phyloP scores from a whole-genome alignment of 92 coral and sea anemone species.

The Parazoanthus darwini region DNA sequence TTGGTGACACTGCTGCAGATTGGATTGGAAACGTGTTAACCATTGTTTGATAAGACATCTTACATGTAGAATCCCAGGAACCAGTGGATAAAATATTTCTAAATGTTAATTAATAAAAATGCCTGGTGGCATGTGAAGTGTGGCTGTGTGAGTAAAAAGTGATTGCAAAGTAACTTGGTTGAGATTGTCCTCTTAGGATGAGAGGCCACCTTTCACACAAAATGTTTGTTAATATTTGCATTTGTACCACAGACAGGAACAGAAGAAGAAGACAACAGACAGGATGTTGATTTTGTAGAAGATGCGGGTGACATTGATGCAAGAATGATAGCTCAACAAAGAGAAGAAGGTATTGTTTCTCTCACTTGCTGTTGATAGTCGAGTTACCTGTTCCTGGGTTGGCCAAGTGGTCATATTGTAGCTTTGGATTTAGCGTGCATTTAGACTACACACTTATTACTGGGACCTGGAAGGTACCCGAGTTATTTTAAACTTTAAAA shows the following conservation, averaged over 20 bases:
- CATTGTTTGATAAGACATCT: no score
- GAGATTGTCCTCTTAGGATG: neutral
- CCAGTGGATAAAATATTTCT: no score
- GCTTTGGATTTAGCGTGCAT: neutral
- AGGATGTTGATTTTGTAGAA: conserved; percentile 68
- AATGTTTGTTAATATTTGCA: neutral
- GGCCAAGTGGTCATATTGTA: neutral
- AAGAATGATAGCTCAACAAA: conserved; percentile 67
- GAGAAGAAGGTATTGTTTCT: conserved; percentile 71
- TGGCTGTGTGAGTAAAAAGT: no score
- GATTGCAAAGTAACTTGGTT: neutral
- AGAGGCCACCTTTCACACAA: no score
- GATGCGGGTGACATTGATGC: conserved; percentile 98
- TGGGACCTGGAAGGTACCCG: no score
- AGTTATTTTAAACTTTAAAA: no score
- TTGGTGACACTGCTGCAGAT: no score
- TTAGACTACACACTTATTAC: no score
- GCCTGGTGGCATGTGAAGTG: no score
- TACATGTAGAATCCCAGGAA: no score
- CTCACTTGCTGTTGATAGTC: neutral
- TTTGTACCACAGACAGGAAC: conserved; percentile 53
- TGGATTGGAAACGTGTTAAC: no score
- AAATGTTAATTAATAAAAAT: no score
- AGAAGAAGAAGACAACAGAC: conserved; percentile 60
- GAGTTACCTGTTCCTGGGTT: neutral